Percentiles rank a stretch among this genome's conserved stretches.
Evolutionary conservation across 2,888 invertebrate species (phyloP).

Genomic region (Leptinotarsa haldemani): DNA sequence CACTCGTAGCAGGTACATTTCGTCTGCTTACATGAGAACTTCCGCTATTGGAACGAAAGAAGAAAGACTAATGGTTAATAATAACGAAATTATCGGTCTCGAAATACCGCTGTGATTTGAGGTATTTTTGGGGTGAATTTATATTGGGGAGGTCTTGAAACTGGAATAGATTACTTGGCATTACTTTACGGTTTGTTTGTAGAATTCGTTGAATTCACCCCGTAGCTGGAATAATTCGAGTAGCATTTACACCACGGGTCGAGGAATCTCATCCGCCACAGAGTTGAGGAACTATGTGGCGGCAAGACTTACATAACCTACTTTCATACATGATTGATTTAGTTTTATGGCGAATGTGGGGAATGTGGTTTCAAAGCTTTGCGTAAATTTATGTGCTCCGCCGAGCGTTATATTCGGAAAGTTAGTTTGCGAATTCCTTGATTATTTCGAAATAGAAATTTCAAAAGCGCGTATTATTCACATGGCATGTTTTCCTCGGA

Average conservation of each 20-base stretch:
- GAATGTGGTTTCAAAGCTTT: constrained; percentile 41
- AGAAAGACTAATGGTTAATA: too few relatives aligned
- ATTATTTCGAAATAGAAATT: constrained; percentile 33
- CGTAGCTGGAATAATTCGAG: constrained; percentile 4
- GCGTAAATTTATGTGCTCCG: constrained; percentile 39
- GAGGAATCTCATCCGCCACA: constrained; percentile 41
- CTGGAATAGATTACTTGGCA: too few relatives aligned
- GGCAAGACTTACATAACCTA: constrained; percentile 44
- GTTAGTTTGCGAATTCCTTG: constrained; percentile 38
- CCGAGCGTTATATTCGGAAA: constrained; percentile 36
- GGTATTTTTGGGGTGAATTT: too few relatives aligned
- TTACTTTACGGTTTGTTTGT: too few relatives aligned
- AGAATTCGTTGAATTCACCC: background rate
- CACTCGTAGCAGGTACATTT: too few relatives aligned
- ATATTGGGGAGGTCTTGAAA: too few relatives aligned
- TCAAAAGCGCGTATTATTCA: constrained; percentile 24
- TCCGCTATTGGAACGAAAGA: too few relatives aligned
- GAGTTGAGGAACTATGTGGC: constrained; percentile 48
- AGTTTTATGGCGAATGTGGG: constrained; percentile 46
- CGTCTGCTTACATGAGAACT: too few relatives aligned
- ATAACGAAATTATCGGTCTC: too few relatives aligned
- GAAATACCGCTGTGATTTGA: too few relatives aligned
- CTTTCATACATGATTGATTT: constrained; percentile 51
- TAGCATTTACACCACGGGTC: constrained; percentile 25
- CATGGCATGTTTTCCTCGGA: constrained; percentile 19